Evolutionary conservation across 2,888 invertebrate genomes (phyloP), one percentile per base, ranked within the genome.

Genomic region (Catocala nupta): DNA sequence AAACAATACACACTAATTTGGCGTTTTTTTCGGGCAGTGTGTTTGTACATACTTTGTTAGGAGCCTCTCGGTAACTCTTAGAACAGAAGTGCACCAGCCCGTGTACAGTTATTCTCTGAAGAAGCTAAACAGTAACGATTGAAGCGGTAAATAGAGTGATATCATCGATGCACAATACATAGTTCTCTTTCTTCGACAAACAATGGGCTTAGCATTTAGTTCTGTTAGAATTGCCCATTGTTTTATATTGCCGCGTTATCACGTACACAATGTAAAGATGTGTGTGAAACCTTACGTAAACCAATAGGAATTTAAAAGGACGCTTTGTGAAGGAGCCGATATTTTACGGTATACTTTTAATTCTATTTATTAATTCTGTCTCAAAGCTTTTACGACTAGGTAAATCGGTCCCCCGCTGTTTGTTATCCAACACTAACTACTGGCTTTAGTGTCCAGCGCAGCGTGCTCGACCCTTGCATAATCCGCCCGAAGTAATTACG

Each of bases 1-100:
- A 93, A 93, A 93, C 91, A 93, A 92, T 88, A 84, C 82, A 75
- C 77, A 70, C 88, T 90, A 89, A 91, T 85, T 89, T 85, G 71
- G 70, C 63, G 77, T 73, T 81, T 83, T 80, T 81, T 81, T 77
- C 77, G 71, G 25, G 75, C 71, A 77, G 77, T 65, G 61, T 70
- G 73, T 75, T 79, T 83, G 60, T 77, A 66, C 53, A 54, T 53
- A 48, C 49, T 55, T 67, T 73, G 77, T 82, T 64, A 65, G 47
- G 54, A 63, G 49, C 43, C 51, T 55, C 54, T 68, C 71, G 73
- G 73, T 68, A 72, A 58, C 60, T 71, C 71, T 76, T 73, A 54
- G 68, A 75, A 55, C n/a, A 33, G 25, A 45, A 67, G 73, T 75
- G 71, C 73, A 71, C 69, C 68, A 64, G 71, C 62, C 75, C 80